Base-by-base conservation (phyloP, 2,888 invertebrate species). In the Dolichomitus sp. region DNA sequence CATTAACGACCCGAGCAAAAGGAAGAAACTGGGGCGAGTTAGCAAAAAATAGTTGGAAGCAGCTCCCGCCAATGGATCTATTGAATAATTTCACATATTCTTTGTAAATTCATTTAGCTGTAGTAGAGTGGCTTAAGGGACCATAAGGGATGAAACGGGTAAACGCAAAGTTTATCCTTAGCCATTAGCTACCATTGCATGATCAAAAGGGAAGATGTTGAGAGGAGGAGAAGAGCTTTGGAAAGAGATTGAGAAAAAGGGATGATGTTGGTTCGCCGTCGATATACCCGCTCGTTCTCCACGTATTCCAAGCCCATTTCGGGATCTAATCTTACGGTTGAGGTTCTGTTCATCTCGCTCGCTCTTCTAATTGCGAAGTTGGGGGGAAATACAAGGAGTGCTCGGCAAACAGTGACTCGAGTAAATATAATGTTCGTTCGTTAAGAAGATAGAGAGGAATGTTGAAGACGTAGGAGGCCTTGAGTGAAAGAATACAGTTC, bases 311-410 rank as follows among this genome's bases (percentile, higher is more conserved):
- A 63, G 69, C 52, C 77, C 52, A 80, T 63, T 68, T 57, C 42
- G 63, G 61, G 59, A 63, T 72, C 61, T 50, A 50, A 66, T 68
- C 66, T 42, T 45, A 54, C 57, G 23, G 42, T 4, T 17, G 30
- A 57, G 80, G 85, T 84, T 40, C 14, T 70, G 78, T 79, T 83
- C 81, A 33, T 83, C 85, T 82, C 80, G 75, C 84, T 85, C 87
- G 85, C 85, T 82, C 88, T 88, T 90, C 90, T 92, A 92, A 92
- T 92, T 92, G 90, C 89, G 87, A 92, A 91, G 90, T 90, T 88
- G 89, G 77, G 87, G 87, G 89, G n/a, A n/a, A 90, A 92, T 92
- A 92, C 90, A 90, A 89, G 89, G 88, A 91, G 89, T 90, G 90
- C 90, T 90, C 87, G 88, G 88, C 90, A 92, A 92, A 92, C 90